Percentiles rank a stretch among this genome's conserved stretches.
Evolutionary conservation across 2,797 vertebrate genomes (phyloP).

Genomic region (Taenioides sp.): DNA sequence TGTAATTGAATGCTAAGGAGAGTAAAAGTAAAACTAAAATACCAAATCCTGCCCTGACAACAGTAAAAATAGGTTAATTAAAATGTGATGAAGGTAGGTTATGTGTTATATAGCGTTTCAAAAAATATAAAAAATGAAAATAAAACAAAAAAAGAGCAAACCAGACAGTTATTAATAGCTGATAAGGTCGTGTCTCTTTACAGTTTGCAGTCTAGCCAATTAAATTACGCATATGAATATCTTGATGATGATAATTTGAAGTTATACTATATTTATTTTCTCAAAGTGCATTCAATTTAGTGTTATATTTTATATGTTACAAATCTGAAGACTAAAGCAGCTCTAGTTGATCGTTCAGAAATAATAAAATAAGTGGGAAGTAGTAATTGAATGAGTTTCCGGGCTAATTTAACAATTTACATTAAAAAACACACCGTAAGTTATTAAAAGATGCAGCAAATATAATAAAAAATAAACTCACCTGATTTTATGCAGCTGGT

Average conservation of each 20-base stretch:
- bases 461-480: neutral
- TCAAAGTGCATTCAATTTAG: neutral
- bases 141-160: neutral
- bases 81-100: neutral
- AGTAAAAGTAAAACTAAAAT: conserved; percentile 27
- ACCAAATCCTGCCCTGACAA: conserved; percentile 28
- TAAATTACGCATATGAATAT: neutral
- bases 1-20: conserved; percentile 46
- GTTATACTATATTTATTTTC: neutral
- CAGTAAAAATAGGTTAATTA: conserved; percentile 8
- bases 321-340: neutral
- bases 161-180: conserved; percentile 1
- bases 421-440: neutral
- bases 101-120: neutral
- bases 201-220: neutral
- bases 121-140: neutral
- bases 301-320: neutral
- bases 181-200: conserved; percentile 1
- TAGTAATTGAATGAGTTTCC: neutral
- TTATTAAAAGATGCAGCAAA: neutral
- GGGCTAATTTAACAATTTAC: neutral
- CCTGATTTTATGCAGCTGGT: neutral
- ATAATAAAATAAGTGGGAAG: neutral
- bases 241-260: neutral
- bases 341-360: neutral